These are phyloP conservation scores for Thymelicus sylvestris DNA, from an alignment of 2,888 invertebrate species.

Conservation along the genomic window DNA sequence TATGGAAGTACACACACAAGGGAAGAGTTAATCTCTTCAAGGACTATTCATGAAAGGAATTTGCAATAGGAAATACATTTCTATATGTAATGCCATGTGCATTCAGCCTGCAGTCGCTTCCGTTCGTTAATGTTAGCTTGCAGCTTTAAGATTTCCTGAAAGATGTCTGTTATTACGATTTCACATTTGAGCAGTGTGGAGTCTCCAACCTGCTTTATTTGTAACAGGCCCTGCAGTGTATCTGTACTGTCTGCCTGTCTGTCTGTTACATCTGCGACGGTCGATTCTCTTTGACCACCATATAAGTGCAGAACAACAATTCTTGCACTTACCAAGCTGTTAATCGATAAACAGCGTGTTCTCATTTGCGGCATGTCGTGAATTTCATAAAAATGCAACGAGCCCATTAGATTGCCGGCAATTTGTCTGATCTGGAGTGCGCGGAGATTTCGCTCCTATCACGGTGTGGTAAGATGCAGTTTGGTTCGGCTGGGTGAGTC, in stretches of 20 bases:
- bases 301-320: slow-evolving; percentile 21
- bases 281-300: slow-evolving; percentile 28
- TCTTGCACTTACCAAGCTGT: slow-evolving; percentile 12
- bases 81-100: too few species aligned
- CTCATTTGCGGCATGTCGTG: slow-evolving; percentile 9
- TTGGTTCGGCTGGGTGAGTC: slow-evolving; percentile 40
- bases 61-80: too few species aligned
- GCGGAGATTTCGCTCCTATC: slow-evolving; percentile 4
- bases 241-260: background rate
- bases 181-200: too few species aligned
- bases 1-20: too few species aligned
- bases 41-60: too few species aligned
- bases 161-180: too few species aligned
- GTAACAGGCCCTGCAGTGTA: slow-evolving; percentile 10
- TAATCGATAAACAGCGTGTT: slow-evolving; percentile 17
- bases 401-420: slow-evolving; percentile 28
- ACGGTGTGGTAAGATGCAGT: slow-evolving; percentile 12
- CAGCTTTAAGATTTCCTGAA: too few species aligned
- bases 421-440: slow-evolving; percentile 1
- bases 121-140: too few species aligned
- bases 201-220: too few species aligned
- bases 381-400: slow-evolving; percentile 33
- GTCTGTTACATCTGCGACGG: slow-evolving; percentile 1
- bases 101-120: too few species aligned
- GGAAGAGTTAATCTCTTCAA: too few species aligned